Percentiles rank a stretch among this genome's conserved stretches.
These are phyloP conservation scores for Lysandra coridon DNA, from an alignment of 2,888 invertebrate genomes.

Conservation along the genomic window DNA sequence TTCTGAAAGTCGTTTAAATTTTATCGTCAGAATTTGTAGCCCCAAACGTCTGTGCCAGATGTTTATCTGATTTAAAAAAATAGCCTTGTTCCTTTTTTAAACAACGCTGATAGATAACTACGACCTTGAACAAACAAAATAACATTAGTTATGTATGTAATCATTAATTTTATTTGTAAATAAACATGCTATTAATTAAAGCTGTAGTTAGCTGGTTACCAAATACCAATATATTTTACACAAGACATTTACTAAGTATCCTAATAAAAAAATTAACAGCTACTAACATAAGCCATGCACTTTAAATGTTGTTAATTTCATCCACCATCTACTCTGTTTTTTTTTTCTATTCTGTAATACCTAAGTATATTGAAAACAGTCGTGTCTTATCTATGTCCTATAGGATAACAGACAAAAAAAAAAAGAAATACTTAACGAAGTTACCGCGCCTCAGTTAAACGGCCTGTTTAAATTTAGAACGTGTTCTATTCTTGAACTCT, in stretches of 20 bases:
- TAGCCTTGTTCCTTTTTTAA: slow-evolving; percentile 44
- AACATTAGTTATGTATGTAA: slow-evolving; percentile 53
- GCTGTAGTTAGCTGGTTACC: background rate
- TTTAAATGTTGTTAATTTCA: too few relatives aligned
- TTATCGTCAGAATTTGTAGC: slow-evolving; percentile 52
- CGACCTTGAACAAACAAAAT: slow-evolving; percentile 77
- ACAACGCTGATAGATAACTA: slow-evolving; percentile 50
- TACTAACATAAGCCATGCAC: background rate
- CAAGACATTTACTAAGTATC: background rate
- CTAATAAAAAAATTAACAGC: background rate
- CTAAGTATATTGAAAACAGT: background rate
- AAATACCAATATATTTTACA: background rate
- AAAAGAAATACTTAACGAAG: slow-evolving; percentile 58
- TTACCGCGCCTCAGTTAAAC: slow-evolving; percentile 71
- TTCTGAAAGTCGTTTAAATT: slow-evolving; percentile 49
- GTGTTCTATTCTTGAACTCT: slow-evolving; percentile 73
- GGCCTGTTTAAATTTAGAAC: slow-evolving; percentile 73
- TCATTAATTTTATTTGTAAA: background rate
- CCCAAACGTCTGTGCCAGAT: slow-evolving; percentile 56
- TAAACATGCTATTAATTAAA: too few relatives aligned
- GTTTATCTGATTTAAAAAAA: slow-evolving; percentile 50
- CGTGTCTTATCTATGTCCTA: slow-evolving; percentile 11
- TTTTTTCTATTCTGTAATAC: background rate
- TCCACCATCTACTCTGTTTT: background rate
- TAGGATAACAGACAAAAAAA: slow-evolving; percentile 61